A percentile compares a stretch with the other conserved stretches of the same genome.
These are phyloP conservation scores for Coreius guichenoti DNA, from an alignment of 2,797 vertebrate genomes.

Conservation along the genomic window DNA sequence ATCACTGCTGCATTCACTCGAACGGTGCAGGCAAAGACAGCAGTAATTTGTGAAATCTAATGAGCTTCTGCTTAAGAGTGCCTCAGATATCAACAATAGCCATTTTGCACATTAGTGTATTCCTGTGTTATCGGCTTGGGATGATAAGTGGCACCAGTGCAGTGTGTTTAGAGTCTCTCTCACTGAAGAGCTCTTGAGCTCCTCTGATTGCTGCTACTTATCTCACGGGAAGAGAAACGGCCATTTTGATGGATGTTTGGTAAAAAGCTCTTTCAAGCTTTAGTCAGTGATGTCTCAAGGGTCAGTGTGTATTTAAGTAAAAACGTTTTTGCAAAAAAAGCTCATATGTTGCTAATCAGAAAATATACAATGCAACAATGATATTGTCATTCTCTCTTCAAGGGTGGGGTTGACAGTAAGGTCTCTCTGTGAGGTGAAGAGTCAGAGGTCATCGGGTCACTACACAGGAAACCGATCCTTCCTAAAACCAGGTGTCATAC, in stretches of 20 bases:
- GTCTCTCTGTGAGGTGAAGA: neutral
- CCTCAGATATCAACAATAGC: neutral
- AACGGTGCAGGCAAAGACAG: constrained; percentile 4
- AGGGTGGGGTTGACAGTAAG: neutral
- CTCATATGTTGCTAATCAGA: constrained; percentile 11
- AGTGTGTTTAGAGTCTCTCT: constrained; percentile 1
- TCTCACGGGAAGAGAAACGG: constrained; percentile 5
- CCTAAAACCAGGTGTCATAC: constrained; percentile 6
- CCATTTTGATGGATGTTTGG: neutral
- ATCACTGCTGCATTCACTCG: constrained; percentile 5
- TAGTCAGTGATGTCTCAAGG: constrained; percentile 3
- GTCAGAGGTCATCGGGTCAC: constrained; percentile 24
- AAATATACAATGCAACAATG: neutral
- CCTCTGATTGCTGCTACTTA: constrained; percentile 39
- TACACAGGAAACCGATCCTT: constrained; percentile 12
- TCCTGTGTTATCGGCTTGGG: neutral
- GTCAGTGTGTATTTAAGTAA: neutral
- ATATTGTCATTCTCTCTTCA: neutral
- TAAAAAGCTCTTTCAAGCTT: neutral
- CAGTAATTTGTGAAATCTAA: constrained; percentile 32
- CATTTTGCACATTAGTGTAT: constrained; percentile 40
- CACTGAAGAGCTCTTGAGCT: constrained; percentile 4
- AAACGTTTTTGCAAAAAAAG: neutral
- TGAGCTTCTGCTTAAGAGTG: neutral
- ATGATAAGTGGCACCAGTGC: constrained; percentile 27